Conservation (phyloP, 2,888 invertebrate genomes). For the Drosophila differens region DNA sequence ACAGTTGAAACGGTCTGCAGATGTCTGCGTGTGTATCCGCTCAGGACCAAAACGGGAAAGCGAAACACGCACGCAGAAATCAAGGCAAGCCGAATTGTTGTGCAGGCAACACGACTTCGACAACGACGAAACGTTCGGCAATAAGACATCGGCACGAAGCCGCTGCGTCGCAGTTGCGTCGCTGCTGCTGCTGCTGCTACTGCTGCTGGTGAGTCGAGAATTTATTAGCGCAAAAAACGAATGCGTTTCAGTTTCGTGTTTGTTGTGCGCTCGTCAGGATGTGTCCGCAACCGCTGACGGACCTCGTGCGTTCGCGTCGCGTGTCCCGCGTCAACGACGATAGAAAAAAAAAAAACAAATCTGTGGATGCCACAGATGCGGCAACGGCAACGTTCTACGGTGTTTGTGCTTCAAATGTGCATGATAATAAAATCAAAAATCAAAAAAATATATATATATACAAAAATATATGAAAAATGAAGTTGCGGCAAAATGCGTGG, state of each 20-base stretch:
- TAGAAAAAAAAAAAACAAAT: slow-evolving; percentile 27
- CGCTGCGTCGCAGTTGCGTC: slow-evolving; percentile 11
- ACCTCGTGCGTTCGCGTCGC: slow-evolving; percentile 77
- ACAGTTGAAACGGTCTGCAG: slow-evolving; percentile 11
- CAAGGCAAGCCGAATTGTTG: slow-evolving; percentile 48
- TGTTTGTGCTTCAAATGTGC: slow-evolving; percentile 14
- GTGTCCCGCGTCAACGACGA: slow-evolving; percentile 73
- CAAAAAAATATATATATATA: not conserved
- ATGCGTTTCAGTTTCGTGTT: slow-evolving; percentile 84
- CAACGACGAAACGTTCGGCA: not conserved
- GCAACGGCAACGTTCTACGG: slow-evolving; percentile 27
- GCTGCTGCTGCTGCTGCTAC: slow-evolving; percentile 21
- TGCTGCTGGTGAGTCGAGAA: slow-evolving; percentile 61
- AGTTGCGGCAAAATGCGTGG: not conserved
- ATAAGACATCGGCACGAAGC: slow-evolving; percentile 21
- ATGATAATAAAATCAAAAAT: slow-evolving; percentile 26
- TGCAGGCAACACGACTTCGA: slow-evolving; percentile 19
- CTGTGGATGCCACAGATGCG: slow-evolving; percentile 22
- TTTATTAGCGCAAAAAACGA: slow-evolving; percentile 80
- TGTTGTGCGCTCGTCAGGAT: slow-evolving; percentile 85
- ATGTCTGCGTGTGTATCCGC: not conserved
- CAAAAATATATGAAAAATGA: slow-evolving; percentile 10
- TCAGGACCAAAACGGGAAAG: slow-evolving; percentile 4
- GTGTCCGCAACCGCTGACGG: slow-evolving; percentile 80
- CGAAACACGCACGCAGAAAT: slow-evolving; percentile 41